phyloP scores from a whole-genome alignment of 2,113 vertebrate species.

The Istiophorus platypterus region DNA sequence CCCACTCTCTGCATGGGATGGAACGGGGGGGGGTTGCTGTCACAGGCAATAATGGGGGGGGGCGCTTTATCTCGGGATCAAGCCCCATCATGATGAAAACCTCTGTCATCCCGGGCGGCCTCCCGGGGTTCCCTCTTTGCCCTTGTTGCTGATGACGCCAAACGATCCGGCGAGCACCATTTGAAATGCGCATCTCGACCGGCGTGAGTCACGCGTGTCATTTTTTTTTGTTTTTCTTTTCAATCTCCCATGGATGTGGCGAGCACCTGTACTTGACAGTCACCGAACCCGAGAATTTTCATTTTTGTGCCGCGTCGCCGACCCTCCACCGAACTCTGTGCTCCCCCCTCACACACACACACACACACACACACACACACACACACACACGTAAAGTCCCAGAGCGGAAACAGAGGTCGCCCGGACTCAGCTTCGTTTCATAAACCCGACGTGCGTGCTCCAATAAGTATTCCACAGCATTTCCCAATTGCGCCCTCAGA shows the following conservation, averaged over 20 bases:
- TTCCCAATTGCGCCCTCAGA: slow-evolving; percentile 6
- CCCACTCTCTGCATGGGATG: slow-evolving; percentile 51
- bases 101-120: slow-evolving; percentile 54
- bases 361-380: too few species aligned
- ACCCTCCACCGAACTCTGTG: too few species aligned
- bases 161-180: slow-evolving; percentile 36
- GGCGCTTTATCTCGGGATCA: slow-evolving; percentile 73
- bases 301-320: too few species aligned
- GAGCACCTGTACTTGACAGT: neutral
- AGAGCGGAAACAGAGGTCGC: slow-evolving; percentile 33
- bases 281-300: too few species aligned
- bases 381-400: slow-evolving; percentile 47
- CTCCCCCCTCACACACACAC: too few species aligned
- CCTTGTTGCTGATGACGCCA: slow-evolving; percentile 54
- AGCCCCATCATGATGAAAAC: slow-evolving; percentile 69
- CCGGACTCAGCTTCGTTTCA: slow-evolving; percentile 3
- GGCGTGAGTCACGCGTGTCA: slow-evolving; percentile 2
- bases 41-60: slow-evolving; percentile 71
- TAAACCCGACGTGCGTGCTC: neutral
- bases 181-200: slow-evolving; percentile 58
- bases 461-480: slow-evolving; percentile 16
- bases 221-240: neutral
- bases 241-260: neutral
- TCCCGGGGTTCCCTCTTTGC: slow-evolving; percentile 35
- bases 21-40: slow-evolving; percentile 70